phyloP scores from a whole-genome alignment of 2,888 invertebrate species.

The Melangyna quadrimaculata region DNA sequence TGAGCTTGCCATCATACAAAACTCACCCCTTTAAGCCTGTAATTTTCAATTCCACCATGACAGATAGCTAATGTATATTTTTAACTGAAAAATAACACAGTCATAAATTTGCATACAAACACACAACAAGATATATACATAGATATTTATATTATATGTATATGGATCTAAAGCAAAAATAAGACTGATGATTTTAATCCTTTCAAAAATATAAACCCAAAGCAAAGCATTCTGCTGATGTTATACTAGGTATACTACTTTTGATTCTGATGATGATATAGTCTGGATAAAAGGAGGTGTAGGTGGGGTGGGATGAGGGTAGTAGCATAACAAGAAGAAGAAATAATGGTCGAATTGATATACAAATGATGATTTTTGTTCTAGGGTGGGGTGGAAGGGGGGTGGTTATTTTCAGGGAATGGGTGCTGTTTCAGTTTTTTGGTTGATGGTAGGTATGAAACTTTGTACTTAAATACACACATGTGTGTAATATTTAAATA shows the following conservation, averaged over 20 bases:
- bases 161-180: constrained; percentile 39
- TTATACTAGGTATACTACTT: not conserved
- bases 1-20: constrained; percentile 13
- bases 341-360: constrained; percentile 71
- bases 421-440: constrained; percentile 47
- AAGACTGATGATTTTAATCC: constrained; percentile 66
- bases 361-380: constrained; percentile 72
- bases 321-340: constrained; percentile 41
- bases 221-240: constrained; percentile 49
- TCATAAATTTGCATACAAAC: constrained; percentile 70
- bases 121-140: not conserved
- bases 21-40: constrained; percentile 60
- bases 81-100: constrained; percentile 71
- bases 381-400: constrained; percentile 35
- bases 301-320: not conserved
- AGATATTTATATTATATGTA: not conserved
- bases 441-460: constrained; percentile 68
- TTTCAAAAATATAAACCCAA: constrained; percentile 53
- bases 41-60: constrained; percentile 63
- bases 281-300: not conserved
- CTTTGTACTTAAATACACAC: constrained; percentile 41
- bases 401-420: constrained; percentile 7
- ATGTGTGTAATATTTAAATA: constrained; percentile 72
- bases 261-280: constrained; percentile 21
- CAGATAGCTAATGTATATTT: constrained; percentile 72